phyloP scores from a whole-genome alignment of 2,888 invertebrate species.

The Polyommatus iphigenia region DNA sequence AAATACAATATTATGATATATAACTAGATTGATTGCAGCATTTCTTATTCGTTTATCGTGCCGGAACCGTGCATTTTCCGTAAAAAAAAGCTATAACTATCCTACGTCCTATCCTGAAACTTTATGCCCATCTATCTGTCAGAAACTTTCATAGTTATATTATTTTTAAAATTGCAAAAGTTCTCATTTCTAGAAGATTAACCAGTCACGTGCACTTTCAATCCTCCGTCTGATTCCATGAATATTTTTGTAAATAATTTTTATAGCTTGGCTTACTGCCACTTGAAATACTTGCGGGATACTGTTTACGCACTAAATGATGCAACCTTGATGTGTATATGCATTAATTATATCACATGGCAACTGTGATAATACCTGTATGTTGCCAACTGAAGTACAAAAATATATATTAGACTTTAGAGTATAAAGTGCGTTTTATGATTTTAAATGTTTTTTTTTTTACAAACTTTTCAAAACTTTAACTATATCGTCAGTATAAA shows the following conservation, averaged over 20 bases:
- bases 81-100: neutral
- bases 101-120: neutral
- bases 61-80: neutral
- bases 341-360: slow-evolving; percentile 20
- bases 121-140: neutral
- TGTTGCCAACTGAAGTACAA: slow-evolving; percentile 12
- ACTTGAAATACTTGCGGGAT: neutral
- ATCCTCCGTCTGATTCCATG: slow-evolving; percentile 5
- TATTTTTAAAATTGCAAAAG: neutral
- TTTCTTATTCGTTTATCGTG: neutral
- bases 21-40: neutral
- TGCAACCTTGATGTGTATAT: slow-evolving; percentile 26
- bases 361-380: neutral
- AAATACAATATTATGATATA: too few species aligned
- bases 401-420: neutral
- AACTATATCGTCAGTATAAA: too few species aligned
- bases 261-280: slow-evolving; percentile 21
- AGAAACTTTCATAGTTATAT: too few species aligned
- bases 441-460: neutral
- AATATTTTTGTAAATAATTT: slow-evolving; percentile 7
- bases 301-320: neutral
- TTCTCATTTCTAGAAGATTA: neutral
- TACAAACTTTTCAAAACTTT: too few species aligned
- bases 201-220: neutral
- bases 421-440: neutral